Evolutionary conservation across 2,113 vertebrate genomes (phyloP).

Genomic region (Burhinus oedicnemus): DNA sequence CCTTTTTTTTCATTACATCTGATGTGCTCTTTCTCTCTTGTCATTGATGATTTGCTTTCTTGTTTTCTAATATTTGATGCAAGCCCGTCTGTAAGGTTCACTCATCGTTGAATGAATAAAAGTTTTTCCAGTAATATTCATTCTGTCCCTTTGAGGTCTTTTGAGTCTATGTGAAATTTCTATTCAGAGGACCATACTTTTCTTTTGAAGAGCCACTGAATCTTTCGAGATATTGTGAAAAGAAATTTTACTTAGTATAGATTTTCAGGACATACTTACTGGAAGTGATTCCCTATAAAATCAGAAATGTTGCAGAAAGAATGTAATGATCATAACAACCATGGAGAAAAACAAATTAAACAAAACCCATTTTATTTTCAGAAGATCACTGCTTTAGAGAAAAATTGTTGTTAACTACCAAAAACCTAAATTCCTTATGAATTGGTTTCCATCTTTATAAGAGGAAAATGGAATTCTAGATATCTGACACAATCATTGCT

Average conservation of each 20-base stretch:
- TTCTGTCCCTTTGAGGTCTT: not conserved
- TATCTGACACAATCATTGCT: not conserved
- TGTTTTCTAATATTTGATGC: not conserved
- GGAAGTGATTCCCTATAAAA: not conserved
- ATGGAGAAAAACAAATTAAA: not conserved
- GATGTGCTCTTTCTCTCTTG: not conserved
- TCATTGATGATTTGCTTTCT: not conserved
- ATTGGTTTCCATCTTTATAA: not conserved
- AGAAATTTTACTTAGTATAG: not conserved
- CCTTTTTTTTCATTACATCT: not conserved
- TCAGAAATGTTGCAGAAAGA: not conserved
- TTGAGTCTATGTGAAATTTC: not conserved
- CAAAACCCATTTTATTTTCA: not conserved
- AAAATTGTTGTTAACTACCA: not conserved
- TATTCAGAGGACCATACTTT: not conserved
- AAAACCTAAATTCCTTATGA: not conserved
- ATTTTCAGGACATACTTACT: not conserved
- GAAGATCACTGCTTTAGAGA: not conserved
- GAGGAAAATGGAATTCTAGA: not conserved
- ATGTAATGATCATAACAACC: not conserved
- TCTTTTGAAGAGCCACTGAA: not conserved
- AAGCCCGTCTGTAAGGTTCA: not conserved
- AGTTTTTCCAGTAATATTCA: no score
- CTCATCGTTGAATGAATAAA: not conserved
- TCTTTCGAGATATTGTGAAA: not conserved